Evolutionary conservation across 2,888 invertebrate species (phyloP).

Genomic region (Scaptomyza caliginosa): DNA sequence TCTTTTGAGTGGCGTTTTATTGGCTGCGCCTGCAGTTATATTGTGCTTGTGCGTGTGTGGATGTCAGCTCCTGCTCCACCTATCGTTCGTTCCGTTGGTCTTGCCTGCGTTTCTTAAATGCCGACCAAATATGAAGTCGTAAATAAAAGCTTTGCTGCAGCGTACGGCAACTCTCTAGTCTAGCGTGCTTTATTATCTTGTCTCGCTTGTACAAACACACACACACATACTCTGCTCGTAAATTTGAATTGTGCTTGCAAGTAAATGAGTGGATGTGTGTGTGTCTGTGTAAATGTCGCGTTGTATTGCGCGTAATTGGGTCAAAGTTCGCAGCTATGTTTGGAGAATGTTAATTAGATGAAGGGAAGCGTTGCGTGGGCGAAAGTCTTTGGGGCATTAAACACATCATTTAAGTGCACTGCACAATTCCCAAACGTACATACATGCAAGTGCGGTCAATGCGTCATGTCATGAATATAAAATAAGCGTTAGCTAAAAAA

Average conservation of each 20-base stretch:
- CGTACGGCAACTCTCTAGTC: slow-evolving; percentile 24
- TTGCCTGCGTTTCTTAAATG: slow-evolving; percentile 44
- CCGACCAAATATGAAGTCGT: slow-evolving; percentile 48
- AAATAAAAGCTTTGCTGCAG: slow-evolving; percentile 56
- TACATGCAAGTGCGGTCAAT: neutral
- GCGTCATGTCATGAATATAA: slow-evolving; percentile 17
- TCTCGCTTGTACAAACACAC: slow-evolving; percentile 24
- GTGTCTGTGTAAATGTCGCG: slow-evolving; percentile 32
- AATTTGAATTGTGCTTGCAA: slow-evolving; percentile 24
- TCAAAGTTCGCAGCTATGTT: slow-evolving; percentile 71
- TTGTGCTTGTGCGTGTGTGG: slow-evolving; percentile 2
- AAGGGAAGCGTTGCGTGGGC: slow-evolving; percentile 33
- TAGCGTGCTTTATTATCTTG: slow-evolving; percentile 62
- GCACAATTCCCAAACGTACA: slow-evolving; percentile 18
- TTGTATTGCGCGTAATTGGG: slow-evolving; percentile 63
- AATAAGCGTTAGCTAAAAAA: neutral
- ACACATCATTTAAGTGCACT: slow-evolving; percentile 26
- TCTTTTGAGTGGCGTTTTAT: slow-evolving; percentile 60
- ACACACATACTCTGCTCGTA: slow-evolving; percentile 32
- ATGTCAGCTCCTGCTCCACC: slow-evolving; percentile 5
- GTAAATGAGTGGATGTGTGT: slow-evolving; percentile 5
- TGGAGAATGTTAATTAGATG: slow-evolving; percentile 70
- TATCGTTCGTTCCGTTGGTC: slow-evolving; percentile 36
- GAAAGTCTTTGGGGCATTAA: slow-evolving; percentile 48
- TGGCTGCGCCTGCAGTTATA: slow-evolving; percentile 53